These are phyloP conservation scores for Sinocyclocheilus anshuiensis DNA, from an alignment of 2,113 vertebrate species.

Conservation along the genomic window DNA sequence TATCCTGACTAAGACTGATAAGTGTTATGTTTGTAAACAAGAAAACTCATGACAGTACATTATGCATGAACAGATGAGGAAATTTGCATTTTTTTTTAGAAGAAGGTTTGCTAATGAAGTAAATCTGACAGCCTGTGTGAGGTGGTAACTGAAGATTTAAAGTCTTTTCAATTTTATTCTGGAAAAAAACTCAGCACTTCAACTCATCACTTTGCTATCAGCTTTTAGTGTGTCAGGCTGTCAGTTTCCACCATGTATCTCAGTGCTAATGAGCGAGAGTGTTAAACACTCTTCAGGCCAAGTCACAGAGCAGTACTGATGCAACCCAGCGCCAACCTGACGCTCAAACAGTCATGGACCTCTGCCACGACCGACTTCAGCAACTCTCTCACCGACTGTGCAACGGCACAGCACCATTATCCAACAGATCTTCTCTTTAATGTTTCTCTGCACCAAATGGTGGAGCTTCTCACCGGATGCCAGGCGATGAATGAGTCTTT, in stretches of 20 bases:
- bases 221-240: not conserved
- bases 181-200: not conserved
- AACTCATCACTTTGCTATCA: not conserved
- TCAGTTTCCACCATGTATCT: not conserved
- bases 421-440: conserved; percentile 13
- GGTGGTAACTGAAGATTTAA: not conserved
- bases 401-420: not conserved
- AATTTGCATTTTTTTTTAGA: no score
- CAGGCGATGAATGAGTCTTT: conserved; percentile 25
- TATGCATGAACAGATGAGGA: not conserved
- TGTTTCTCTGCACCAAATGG: not conserved
- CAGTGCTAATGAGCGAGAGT: not conserved
- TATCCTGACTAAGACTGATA: not conserved
- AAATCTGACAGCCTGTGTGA: not conserved
- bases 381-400: not conserved
- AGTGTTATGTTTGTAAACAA: not conserved
- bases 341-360: not conserved
- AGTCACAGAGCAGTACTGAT: not conserved
- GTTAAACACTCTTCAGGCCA: conserved; percentile 15
- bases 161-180: not conserved
- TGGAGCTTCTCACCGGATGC: conserved; percentile 17
- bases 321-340: conserved; percentile 7
- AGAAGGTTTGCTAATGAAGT: not conserved
- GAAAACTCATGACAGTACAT: not conserved
- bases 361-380: not conserved